Conservation (phyloP, 2,888 invertebrate genomes). For the Luperina testacea region DNA sequence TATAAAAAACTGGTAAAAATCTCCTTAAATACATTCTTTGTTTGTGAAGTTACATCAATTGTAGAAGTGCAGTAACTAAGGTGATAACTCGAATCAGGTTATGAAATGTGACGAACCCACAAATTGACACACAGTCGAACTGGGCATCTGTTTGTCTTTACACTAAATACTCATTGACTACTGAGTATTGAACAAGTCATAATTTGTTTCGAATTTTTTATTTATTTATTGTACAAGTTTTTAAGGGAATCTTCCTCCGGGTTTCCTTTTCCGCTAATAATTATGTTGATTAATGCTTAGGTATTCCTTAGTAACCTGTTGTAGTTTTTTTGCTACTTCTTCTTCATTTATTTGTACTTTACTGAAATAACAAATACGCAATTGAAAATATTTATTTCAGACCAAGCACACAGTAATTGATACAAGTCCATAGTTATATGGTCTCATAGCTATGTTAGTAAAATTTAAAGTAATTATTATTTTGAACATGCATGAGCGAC, state of each 20-base stretch:
- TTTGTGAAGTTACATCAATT: conserved; percentile 82
- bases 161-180: conserved; percentile 39
- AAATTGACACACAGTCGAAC: conserved; percentile 66
- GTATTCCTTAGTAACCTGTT: neutral
- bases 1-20: conserved; percentile 63
- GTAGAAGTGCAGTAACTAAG: conserved; percentile 76
- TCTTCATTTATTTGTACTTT: neutral
- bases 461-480: no score
- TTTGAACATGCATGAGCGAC: no score
- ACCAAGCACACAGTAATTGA: no score
- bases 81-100: conserved; percentile 84
- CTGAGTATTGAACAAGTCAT: conserved; percentile 6
- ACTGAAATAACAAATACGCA: neutral
- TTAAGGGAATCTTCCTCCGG: neutral
- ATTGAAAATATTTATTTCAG: neutral
- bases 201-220: neutral
- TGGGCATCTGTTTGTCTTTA: conserved; percentile 41
- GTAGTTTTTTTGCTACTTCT: neutral
- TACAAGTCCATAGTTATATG: no score
- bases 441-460: no score
- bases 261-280: neutral
- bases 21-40: conserved; percentile 83
- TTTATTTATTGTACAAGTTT: neutral
- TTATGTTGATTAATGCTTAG: neutral
- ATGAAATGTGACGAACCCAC: conserved; percentile 71